These are phyloP conservation scores for Chirona hameri DNA, from an alignment of 2,888 invertebrate genomes.

Conservation along the genomic window DNA sequence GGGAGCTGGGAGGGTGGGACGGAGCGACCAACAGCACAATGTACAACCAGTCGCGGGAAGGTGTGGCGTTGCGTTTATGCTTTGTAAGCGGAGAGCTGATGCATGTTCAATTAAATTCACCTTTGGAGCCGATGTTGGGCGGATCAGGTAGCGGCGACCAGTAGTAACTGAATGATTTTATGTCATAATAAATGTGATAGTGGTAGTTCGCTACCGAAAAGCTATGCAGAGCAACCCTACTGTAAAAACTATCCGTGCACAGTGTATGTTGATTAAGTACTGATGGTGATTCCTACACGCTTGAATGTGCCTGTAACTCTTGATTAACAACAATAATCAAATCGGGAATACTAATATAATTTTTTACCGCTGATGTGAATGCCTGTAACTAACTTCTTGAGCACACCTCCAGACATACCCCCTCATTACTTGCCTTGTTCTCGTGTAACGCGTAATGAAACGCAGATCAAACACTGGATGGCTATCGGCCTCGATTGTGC, in stretches of 20 bases:
- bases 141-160: not conserved
- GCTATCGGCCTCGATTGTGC: not conserved
- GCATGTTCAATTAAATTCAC: too few relatives aligned
- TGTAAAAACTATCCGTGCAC: not conserved
- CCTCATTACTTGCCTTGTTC: not conserved
- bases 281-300: not conserved
- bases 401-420: not conserved
- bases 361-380: not conserved
- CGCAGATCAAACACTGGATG: not conserved
- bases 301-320: not conserved
- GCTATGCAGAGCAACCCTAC: not conserved
- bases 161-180: not conserved
- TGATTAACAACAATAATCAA: not conserved
- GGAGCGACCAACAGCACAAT: too few relatives aligned
- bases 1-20: too few relatives aligned
- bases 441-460: not conserved
- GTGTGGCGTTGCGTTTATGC: too few relatives aligned
- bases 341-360: not conserved
- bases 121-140: not conserved
- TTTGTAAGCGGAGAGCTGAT: too few relatives aligned
- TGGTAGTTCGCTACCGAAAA: not conserved
- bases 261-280: not conserved
- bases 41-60: too few relatives aligned
- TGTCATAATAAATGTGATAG: not conserved
- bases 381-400: not conserved